Conservation (phyloP, 2,113 vertebrate species). For the Crotalus horridus region DNA sequence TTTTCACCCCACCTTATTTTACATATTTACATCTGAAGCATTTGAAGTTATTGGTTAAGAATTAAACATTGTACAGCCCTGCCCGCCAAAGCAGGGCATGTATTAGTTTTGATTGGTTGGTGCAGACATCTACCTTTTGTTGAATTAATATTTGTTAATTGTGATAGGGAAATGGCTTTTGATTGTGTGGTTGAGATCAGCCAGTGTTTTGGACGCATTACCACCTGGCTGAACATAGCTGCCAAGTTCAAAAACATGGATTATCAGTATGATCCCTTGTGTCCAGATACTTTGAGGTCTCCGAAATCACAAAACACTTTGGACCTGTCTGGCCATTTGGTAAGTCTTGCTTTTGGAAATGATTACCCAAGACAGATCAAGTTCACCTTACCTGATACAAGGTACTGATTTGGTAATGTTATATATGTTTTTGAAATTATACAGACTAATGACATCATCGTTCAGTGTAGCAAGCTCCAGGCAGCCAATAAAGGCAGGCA, state of each 20-base stretch:
- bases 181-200: background rate
- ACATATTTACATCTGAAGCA: background rate
- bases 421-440: conserved; percentile 87
- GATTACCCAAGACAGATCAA: background rate
- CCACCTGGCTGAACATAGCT: background rate
- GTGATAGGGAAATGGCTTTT: background rate
- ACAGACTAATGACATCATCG: conserved; percentile 91
- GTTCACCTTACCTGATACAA: conserved; percentile 78
- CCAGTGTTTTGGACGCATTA: background rate
- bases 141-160: background rate
- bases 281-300: background rate
- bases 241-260: background rate
- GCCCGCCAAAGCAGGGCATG: background rate
- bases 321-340: background rate
- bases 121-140: background rate
- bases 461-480: conserved; percentile 90
- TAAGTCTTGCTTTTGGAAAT: background rate
- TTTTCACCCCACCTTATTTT: background rate
- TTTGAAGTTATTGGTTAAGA: background rate
- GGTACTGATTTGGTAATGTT: conserved; percentile 76
- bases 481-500: conserved; percentile 90
- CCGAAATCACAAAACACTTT: background rate
- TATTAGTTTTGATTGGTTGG: background rate
- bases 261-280: background rate
- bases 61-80: background rate